Evolutionary conservation across 2,888 invertebrate species (phyloP).

Genomic region (Drosophila borealis): DNA sequence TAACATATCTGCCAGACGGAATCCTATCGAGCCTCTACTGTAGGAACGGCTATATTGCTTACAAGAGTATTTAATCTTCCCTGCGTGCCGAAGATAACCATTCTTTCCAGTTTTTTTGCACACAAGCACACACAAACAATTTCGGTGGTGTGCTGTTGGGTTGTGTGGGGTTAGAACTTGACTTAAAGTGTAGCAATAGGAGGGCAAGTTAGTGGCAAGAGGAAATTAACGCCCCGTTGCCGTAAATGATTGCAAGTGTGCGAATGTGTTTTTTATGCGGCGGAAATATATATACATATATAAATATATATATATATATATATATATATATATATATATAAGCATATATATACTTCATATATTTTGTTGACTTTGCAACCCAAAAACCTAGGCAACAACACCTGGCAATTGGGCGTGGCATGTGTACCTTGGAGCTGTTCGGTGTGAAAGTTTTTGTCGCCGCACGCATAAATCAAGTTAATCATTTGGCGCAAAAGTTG

Average conservation of each 20-base stretch:
- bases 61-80: neutral
- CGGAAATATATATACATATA: too few species aligned
- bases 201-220: constrained; percentile 57
- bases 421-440: too few species aligned
- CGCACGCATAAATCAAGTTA: constrained; percentile 81
- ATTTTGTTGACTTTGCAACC: constrained; percentile 25
- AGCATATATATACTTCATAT: constrained; percentile 21
- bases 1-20: too few species aligned
- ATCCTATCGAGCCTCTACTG: too few species aligned
- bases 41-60: too few species aligned
- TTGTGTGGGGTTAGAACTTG: constrained; percentile 29
- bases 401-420: constrained; percentile 36
- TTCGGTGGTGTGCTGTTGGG: neutral
- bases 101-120: neutral
- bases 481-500: constrained; percentile 69
- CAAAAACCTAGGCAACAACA: constrained; percentile 26
- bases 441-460: constrained; percentile 68
- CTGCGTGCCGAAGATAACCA: neutral
- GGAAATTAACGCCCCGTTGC: constrained; percentile 71
- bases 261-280: constrained; percentile 59
- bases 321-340: too few species aligned
- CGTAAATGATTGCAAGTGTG: constrained; percentile 50
- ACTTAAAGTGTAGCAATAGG: constrained; percentile 52
- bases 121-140: neutral
- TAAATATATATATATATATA: too few species aligned